These are phyloP conservation scores for Oscheius myriophilus DNA, from an alignment of 2,888 invertebrate species.

Conservation along the genomic window DNA sequence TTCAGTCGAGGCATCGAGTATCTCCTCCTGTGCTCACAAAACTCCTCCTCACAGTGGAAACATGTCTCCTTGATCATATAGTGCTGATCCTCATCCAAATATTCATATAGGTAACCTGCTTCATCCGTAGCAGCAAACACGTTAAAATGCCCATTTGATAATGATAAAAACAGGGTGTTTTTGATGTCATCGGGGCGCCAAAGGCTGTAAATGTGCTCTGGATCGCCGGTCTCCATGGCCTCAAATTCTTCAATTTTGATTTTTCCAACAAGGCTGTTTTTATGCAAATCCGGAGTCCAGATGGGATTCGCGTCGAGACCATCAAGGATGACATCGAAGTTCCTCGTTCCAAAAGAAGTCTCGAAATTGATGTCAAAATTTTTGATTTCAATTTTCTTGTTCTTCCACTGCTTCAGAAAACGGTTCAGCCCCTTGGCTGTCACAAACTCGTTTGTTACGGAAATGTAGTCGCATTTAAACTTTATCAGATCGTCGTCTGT, in stretches of 20 bases:
- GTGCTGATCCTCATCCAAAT: slow-evolving; percentile 12
- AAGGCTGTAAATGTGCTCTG: slow-evolving; percentile 12
- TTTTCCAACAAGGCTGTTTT: neutral
- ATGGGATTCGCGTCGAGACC: slow-evolving; percentile 11
- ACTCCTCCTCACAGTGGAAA: neutral
- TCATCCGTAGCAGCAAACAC: neutral
- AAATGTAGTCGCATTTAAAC: neutral
- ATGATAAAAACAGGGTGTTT: neutral
- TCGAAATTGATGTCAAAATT: neutral
- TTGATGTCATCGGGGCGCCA: slow-evolving; percentile 2
- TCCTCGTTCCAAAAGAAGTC: neutral
- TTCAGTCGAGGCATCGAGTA: slow-evolving; percentile 12
- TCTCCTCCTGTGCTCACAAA: slow-evolving; percentile 4
- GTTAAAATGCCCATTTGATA: neutral
- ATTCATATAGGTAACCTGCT: neutral
- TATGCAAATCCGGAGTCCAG: slow-evolving; percentile 18
- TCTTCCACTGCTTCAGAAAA: slow-evolving; percentile 20
- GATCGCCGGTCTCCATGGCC: slow-evolving; percentile 20
- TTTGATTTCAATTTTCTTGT: neutral
- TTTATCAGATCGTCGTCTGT: slow-evolving; percentile 4
- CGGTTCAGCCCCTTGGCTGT: slow-evolving; percentile 12
- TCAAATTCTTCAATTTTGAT: slow-evolving; percentile 1
- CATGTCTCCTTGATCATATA: neutral
- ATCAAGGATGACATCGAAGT: slow-evolving; percentile 5
- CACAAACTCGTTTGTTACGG: slow-evolving; percentile 8